Percentiles rank a stretch among this genome's conserved stretches.
These are phyloP conservation scores for Marmota monax DNA, from an alignment of 2,113 vertebrate genomes.

Conservation along the genomic window DNA sequence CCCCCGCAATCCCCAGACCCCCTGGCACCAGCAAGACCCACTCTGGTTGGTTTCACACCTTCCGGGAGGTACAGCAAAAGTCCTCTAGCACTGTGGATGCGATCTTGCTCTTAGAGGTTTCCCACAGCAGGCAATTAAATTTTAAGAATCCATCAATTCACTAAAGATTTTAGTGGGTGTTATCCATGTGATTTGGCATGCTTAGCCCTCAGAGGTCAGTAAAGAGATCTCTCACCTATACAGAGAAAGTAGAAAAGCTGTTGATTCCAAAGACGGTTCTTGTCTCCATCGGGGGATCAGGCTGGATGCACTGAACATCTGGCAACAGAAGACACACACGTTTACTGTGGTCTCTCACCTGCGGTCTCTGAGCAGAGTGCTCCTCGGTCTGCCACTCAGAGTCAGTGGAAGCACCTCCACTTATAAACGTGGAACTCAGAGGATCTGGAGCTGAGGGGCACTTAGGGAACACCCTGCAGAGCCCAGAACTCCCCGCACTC, in stretches of 20 bases:
- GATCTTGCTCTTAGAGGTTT: accelerated
- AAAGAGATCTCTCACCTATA: background rate
- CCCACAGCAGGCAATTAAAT: no score
- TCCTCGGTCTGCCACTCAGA: background rate
- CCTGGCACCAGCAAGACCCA: background rate
- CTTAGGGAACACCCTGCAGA: background rate
- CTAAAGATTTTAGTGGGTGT: background rate
- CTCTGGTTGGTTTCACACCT: accelerated
- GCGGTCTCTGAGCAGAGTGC: no score
- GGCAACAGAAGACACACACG: background rate
- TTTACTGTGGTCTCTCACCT: background rate
- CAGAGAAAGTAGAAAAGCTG: background rate
- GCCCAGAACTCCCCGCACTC: background rate
- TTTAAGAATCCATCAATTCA: background rate
- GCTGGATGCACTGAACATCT: accelerated
- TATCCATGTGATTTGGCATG: background rate
- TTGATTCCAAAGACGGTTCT: accelerated
- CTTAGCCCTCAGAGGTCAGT: background rate
- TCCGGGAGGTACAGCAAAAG: background rate
- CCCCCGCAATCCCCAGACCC: no score
- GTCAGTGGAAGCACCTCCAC: background rate
- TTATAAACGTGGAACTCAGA: background rate
- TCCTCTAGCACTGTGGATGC: accelerated
- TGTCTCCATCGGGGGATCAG: background rate
- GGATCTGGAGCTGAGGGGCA: background rate